phyloP scores from a whole-genome alignment of 2,113 vertebrate genomes.

The Dicaeum eximium region DNA sequence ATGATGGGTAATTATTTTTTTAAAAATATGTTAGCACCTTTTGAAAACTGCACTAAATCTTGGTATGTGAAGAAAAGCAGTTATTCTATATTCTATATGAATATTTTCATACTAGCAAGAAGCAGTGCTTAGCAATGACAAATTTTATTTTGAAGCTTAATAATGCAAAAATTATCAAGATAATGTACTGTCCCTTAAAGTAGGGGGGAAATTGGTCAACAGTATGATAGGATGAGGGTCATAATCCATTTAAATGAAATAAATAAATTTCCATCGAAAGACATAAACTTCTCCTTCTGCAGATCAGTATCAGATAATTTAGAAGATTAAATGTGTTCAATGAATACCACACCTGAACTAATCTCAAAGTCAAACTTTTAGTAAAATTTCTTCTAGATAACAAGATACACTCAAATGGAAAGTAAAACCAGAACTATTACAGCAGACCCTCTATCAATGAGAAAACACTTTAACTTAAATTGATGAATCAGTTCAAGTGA shows the following conservation, averaged over 20 bases:
- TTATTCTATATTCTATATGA: too few relatives aligned
- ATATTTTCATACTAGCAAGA: not conserved
- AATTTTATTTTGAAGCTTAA: not conserved
- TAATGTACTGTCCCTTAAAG: not conserved
- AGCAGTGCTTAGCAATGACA: not conserved
- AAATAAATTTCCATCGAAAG: constrained; percentile 45
- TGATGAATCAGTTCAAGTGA: not conserved
- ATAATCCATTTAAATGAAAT: not conserved
- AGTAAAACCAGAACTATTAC: not conserved
- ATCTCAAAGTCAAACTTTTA: constrained; percentile 14
- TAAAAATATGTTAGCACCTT: not conserved
- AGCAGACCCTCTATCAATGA: not conserved
- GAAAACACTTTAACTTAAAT: not conserved
- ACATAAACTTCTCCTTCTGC: not conserved
- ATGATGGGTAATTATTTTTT: not conserved
- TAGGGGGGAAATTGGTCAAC: not conserved
- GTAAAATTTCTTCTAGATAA: not conserved
- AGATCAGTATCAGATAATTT: constrained; percentile 65
- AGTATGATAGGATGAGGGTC: not conserved
- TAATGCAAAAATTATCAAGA: not conserved
- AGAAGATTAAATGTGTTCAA: constrained; percentile 24
- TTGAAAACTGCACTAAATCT: not conserved
- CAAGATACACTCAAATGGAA: not conserved
- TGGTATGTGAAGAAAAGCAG: not conserved
- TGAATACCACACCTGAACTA: constrained; percentile 1